These are phyloP conservation scores for Leptopilina myrica DNA, from an alignment of 2,888 invertebrate species.

Conservation along the genomic window DNA sequence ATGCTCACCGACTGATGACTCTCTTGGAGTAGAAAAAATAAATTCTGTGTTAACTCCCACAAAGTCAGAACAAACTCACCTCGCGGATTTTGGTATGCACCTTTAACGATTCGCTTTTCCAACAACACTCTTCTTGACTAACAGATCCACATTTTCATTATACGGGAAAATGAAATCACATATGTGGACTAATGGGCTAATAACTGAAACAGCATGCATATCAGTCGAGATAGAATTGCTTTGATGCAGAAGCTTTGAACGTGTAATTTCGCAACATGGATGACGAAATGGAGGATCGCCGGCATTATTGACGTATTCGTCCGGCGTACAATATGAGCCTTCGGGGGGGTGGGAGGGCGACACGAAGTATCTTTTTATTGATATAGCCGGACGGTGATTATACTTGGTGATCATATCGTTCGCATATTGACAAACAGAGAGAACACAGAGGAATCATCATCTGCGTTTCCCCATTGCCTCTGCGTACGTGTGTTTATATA, in stretches of 20 bases:
- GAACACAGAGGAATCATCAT: conserved; percentile 68
- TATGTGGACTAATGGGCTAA: conserved; percentile 1
- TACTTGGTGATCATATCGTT: conserved; percentile 74
- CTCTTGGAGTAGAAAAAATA: conserved; percentile 18
- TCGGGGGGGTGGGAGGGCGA: background rate
- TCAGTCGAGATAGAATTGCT: conserved; percentile 5
- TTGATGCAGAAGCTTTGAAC: conserved; percentile 1
- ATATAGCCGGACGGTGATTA: conserved; percentile 69
- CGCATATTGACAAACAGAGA: conserved; percentile 73
- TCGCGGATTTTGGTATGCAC: conserved; percentile 14
- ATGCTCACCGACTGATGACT: conserved; percentile 44
- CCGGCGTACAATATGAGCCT: conserved; percentile 17
- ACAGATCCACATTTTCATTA: too few relatives aligned
- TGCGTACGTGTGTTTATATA: conserved; percentile 41
- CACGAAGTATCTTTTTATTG: conserved; percentile 37
- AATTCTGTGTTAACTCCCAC: conserved; percentile 3
- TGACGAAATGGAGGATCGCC: conserved; percentile 26
- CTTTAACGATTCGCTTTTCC: too few relatives aligned
- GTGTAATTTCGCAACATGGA: conserved; percentile 22
- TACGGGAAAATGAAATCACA: background rate
- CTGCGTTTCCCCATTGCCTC: conserved; percentile 57
- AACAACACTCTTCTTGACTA: background rate
- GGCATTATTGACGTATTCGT: background rate
- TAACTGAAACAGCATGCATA: background rate
- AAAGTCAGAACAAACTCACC: conserved; percentile 35